A percentile compares a stretch with the other conserved stretches of the same genome.
These are phyloP conservation scores for Protonemura montana DNA, from an alignment of 2,888 invertebrate species.

Conservation along the genomic window DNA sequence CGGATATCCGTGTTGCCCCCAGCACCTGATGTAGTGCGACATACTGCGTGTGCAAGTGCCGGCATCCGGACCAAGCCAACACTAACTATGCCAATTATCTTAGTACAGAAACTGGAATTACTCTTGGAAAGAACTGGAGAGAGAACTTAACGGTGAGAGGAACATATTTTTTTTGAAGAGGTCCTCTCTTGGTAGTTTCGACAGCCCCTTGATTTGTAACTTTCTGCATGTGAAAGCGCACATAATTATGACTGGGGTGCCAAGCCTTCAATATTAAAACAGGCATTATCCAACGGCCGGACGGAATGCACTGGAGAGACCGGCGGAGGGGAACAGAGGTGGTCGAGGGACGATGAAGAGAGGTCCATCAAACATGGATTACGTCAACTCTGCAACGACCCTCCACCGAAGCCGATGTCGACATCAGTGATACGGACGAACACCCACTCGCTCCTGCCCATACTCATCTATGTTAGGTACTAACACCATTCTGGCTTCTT, in stretches of 20 bases:
- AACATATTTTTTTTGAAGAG: not conserved
- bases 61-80: not conserved
- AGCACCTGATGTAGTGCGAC: no score
- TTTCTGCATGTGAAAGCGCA: not conserved
- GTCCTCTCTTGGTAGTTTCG: not conserved
- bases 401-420: no score
- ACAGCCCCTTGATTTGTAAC: not conserved
- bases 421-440: no score
- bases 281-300: not conserved
- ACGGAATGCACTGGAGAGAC: not conserved
- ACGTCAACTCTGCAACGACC: not conserved
- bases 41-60: not conserved
- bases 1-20: not conserved
- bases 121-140: conserved; percentile 1
- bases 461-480: conserved; percentile 7
- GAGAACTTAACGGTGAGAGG: not conserved
- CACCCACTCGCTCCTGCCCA: not conserved
- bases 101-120: not conserved
- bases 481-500: not conserved
- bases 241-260: not conserved
- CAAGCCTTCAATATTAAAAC: not conserved
- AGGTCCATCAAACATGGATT: conserved; percentile 19
- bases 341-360: not conserved
- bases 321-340: not conserved
- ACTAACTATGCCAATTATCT: conserved; percentile 25